Conservation (phyloP, 2,888 invertebrate genomes). For the Noctua pronuba region DNA sequence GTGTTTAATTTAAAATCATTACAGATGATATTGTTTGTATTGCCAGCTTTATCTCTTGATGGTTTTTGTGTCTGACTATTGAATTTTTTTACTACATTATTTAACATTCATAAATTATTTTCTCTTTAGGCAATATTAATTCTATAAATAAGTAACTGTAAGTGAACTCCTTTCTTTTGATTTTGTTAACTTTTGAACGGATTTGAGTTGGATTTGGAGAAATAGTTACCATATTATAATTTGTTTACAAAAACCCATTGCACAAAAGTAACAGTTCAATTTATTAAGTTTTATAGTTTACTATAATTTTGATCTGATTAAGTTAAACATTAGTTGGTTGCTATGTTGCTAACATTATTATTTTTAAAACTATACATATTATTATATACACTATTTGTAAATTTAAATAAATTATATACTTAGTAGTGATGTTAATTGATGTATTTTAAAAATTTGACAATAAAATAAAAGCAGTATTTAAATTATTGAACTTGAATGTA, state of each 20-base stretch:
- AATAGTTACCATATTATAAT: conserved; percentile 78
- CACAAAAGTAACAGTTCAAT: conserved; percentile 82
- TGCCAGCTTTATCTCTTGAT: conserved; percentile 66
- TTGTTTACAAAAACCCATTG: conserved; percentile 72
- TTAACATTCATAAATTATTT: neutral
- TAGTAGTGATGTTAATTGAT: conserved; percentile 73
- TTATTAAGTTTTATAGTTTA: conserved; percentile 70
- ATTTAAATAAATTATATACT: conserved; percentile 69
- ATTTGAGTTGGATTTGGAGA: conserved; percentile 60
- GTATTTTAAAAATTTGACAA: conserved; percentile 88
- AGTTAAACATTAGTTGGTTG: conserved; percentile 70
- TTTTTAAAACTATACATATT: conserved; percentile 66
- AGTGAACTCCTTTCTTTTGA: conserved; percentile 48
- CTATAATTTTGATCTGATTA: conserved; percentile 71
- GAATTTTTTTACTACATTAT: conserved; percentile 29
- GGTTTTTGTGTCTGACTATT: conserved; percentile 57
- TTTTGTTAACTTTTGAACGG: conserved; percentile 45
- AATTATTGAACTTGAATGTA: conserved; percentile 78
- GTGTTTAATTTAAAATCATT: conserved; percentile 64
- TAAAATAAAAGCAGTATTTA: conserved; percentile 89
- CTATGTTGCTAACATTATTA: conserved; percentile 70
- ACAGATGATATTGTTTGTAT: conserved; percentile 65
- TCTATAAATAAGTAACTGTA: conserved; percentile 24
- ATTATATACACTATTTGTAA: conserved; percentile 69
- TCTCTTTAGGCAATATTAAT: conserved; percentile 19